Percentiles rank a stretch among this genome's conserved stretches.
Conservation (phyloP, 2,888 invertebrate genomes). For the Chrysotoxum bicinctum region DNA sequence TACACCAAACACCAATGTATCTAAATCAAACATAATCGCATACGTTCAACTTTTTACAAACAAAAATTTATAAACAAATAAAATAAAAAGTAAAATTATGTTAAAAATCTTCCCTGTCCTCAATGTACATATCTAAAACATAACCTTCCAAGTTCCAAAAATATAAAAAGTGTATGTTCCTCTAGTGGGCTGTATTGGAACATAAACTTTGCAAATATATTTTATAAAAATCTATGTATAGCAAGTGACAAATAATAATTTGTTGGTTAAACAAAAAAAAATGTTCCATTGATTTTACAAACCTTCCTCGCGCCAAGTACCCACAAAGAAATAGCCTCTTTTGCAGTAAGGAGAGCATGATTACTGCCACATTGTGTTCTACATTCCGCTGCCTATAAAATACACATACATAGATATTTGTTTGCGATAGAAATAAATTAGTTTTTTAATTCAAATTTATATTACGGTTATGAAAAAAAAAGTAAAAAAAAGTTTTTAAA, state of each 20-base stretch:
- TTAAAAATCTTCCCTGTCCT: background rate
- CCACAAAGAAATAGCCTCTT: constrained; percentile 97
- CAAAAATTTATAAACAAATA: background rate
- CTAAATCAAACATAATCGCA: constrained; percentile 16
- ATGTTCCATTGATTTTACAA: constrained; percentile 77
- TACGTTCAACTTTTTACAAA: constrained; percentile 7
- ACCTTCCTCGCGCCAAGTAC: constrained; percentile 96
- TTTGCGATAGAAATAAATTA: constrained; percentile 37
- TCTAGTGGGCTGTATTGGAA: background rate
- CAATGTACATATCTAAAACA: background rate
- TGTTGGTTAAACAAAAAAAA: constrained; percentile 15
- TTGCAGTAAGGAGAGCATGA: constrained; percentile 94
- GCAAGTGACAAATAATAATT: constrained; percentile 6
- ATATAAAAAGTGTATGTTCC: background rate
- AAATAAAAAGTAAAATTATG: background rate
- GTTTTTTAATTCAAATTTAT: constrained; percentile 30
- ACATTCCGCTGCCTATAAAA: constrained; percentile 82
- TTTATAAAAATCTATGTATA: background rate
- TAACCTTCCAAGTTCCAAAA: too few species aligned
- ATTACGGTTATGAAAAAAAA: constrained; percentile 40
- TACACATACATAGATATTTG: constrained; percentile 72
- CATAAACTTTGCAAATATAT: background rate
- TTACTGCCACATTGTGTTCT: constrained; percentile 84
- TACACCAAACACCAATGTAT: constrained; percentile 56
- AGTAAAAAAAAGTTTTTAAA: background rate